Conservation (phyloP, 1,140 invertebrate species). For the Neotoxoptera formosana region DNA sequence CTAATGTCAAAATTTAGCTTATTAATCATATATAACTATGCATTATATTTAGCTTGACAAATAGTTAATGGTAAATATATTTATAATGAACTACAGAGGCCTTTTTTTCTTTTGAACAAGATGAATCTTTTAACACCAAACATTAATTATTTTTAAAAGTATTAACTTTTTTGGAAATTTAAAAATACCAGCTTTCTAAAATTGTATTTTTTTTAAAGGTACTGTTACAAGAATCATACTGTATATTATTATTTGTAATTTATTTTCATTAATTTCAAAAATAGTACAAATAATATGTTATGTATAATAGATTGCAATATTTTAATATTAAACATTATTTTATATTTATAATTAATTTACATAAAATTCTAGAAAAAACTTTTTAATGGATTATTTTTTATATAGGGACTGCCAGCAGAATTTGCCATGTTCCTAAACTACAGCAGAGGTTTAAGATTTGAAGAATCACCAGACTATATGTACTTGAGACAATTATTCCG, state of each 20-base stretch:
- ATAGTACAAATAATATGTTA: not conserved
- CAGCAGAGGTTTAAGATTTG: constrained; percentile 92
- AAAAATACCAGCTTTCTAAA: not conserved
- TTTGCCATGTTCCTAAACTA: constrained; percentile 99
- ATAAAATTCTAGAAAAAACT: too few relatives aligned
- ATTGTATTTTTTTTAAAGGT: not conserved
- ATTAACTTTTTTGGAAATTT: too few relatives aligned
- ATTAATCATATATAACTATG: too few relatives aligned
- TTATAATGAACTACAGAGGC: not conserved
- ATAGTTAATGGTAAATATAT: not conserved
- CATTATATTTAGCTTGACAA: not conserved
- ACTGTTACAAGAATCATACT: not conserved
- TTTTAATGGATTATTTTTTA: constrained; percentile 37
- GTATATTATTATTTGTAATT: not conserved
- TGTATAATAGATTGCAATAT: not conserved
- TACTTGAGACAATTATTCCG: constrained; percentile 96
- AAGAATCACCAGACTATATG: constrained; percentile 98
- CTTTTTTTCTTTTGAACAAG: not conserved
- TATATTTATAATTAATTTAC: not conserved
- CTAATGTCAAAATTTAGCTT: too few relatives aligned
- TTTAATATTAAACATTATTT: not conserved
- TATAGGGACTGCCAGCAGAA: constrained; percentile 91
- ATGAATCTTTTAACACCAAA: too few relatives aligned
- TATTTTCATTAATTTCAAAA: not conserved
- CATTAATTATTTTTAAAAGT: too few relatives aligned